A percentile compares a stretch with the other conserved stretches of the same genome.
phyloP scores from a whole-genome alignment of 2,888 invertebrate species.

The Empis stercorea region DNA sequence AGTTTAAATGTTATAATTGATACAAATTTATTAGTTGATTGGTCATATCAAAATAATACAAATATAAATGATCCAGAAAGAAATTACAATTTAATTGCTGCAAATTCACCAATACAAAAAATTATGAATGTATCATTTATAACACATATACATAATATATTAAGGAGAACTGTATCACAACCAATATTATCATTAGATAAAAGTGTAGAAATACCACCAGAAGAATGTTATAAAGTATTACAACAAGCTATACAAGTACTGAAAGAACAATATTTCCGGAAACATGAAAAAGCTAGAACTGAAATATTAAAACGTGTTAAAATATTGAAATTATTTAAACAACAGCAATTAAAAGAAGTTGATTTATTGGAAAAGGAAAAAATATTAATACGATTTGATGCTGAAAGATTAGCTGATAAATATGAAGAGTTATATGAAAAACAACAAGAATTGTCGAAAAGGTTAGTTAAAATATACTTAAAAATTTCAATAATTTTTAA shows the following conservation, averaged over 20 bases:
- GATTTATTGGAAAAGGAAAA: slow-evolving; percentile 45
- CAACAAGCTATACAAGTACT: slow-evolving; percentile 60
- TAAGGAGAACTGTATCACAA: slow-evolving; percentile 57
- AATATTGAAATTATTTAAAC: slow-evolving; percentile 47
- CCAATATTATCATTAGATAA: slow-evolving; percentile 54
- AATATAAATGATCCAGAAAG: background rate
- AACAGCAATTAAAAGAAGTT: slow-evolving; percentile 53
- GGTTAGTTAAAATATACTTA: slow-evolving; percentile 37
- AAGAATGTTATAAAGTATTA: slow-evolving; percentile 52
- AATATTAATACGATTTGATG: slow-evolving; percentile 46
- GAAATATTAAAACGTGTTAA: slow-evolving; percentile 52
- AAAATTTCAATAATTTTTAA: slow-evolving; percentile 3
- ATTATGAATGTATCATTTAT: slow-evolving; percentile 55
- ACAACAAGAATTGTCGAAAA: slow-evolving; percentile 58
- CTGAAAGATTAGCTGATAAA: slow-evolving; percentile 55
- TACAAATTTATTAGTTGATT: slow-evolving; percentile 21
- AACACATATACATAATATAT: slow-evolving; percentile 52
- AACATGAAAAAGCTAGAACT: slow-evolving; percentile 56
- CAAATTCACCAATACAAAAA: slow-evolving; percentile 10
- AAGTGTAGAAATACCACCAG: slow-evolving; percentile 41
- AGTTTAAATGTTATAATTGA: slow-evolving; percentile 32
- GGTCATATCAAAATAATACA: background rate
- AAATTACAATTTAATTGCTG: slow-evolving; percentile 4
- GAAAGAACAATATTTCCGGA: slow-evolving; percentile 61
- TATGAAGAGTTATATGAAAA: slow-evolving; percentile 64